These are phyloP conservation scores for Cuculus canorus DNA, from an alignment of 2,797 vertebrate species.

Conservation along the genomic window DNA sequence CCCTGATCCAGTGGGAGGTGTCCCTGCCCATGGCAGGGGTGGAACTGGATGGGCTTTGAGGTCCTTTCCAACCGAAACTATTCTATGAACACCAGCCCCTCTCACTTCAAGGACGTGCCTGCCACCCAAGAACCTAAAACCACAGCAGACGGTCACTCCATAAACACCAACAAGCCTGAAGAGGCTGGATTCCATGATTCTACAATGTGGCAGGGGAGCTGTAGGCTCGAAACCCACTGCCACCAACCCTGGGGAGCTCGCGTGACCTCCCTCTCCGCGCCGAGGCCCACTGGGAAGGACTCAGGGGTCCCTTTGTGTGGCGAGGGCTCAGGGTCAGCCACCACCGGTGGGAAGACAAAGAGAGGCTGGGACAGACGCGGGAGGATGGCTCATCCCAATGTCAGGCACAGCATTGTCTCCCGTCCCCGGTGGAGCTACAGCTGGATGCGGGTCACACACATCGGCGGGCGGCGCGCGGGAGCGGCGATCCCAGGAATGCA, in stretches of 20 bases:
- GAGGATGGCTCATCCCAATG: neutral
- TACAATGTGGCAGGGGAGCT: too few relatives aligned
- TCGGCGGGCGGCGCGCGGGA: neutral
- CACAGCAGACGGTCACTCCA: neutral
- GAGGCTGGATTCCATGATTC: neutral
- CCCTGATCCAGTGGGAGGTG: too few relatives aligned
- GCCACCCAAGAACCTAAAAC: neutral
- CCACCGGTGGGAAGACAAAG: conserved; percentile 23
- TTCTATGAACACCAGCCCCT: neutral
- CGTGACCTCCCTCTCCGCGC: neutral
- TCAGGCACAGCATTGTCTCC: conserved; percentile 13
- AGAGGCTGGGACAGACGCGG: neutral
- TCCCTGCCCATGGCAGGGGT: too few relatives aligned
- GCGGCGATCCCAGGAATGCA: conserved; percentile 29
- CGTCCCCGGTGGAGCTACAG: conserved; percentile 2
- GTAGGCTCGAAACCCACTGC: neutral
- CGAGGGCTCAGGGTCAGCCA: neutral
- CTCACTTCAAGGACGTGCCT: neutral
- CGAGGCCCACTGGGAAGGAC: rapidly evolving
- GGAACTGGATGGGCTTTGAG: too few relatives aligned
- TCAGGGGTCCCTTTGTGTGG: neutral
- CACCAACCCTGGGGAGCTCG: rapidly evolving
- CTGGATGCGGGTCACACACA: conserved; percentile 43
- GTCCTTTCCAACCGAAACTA: too few relatives aligned
- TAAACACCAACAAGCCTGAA: neutral